phyloP scores from a whole-genome alignment of 2,797 vertebrate species.

The Erethizon dorsatum region DNA sequence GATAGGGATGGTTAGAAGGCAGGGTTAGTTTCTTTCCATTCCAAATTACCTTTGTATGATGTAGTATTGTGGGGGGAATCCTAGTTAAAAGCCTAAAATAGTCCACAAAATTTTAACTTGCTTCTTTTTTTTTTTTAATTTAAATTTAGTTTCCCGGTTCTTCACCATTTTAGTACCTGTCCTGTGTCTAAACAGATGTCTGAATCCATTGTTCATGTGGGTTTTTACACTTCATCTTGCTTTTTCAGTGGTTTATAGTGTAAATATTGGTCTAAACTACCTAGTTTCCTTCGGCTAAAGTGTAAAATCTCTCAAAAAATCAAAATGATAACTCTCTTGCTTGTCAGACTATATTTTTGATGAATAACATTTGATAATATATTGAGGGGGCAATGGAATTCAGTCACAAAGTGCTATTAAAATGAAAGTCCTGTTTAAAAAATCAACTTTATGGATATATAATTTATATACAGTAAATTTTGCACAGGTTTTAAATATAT shows the following conservation, averaged over 20 bases:
- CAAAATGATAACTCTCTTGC: neutral
- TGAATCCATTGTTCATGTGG: neutral
- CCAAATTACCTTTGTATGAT: neutral
- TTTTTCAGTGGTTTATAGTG: neutral
- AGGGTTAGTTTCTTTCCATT: neutral
- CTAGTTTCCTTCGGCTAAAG: neutral
- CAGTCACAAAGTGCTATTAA: neutral
- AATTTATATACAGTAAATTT: neutral
- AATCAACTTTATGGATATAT: neutral
- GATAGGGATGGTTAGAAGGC: neutral
- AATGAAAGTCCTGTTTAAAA: neutral
- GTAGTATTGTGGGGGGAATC: neutral
- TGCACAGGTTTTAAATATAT: neutral
- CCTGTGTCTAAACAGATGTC: neutral
- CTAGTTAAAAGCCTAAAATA: neutral
- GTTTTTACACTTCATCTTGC: neutral
- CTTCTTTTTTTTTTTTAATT: neutral
- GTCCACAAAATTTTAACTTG: neutral
- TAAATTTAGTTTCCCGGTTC: neutral
- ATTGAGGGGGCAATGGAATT: neutral
- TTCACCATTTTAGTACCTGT: neutral
- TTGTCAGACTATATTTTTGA: neutral
- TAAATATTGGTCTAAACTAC: neutral
- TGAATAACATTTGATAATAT: conserved; percentile 6
- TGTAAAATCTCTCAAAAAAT: neutral